A percentile compares a stretch with the other conserved stretches of the same genome.
phyloP scores from a whole-genome alignment of 1,140 invertebrate species.

The Papilio glaucus region DNA sequence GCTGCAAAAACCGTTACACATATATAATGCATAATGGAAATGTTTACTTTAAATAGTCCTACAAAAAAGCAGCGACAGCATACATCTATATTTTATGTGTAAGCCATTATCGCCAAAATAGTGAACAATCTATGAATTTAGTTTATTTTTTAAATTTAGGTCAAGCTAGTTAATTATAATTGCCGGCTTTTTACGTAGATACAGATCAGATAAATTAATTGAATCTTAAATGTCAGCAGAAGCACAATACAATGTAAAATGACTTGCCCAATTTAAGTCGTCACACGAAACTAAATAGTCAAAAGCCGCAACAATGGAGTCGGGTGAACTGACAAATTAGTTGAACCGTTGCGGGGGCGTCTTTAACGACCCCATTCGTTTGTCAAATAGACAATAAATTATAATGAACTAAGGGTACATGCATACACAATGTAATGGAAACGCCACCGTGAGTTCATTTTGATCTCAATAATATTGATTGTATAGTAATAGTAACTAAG shows the following conservation, averaged over 20 bases:
- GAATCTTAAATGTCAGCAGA: background rate
- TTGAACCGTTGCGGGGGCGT: slow-evolving; percentile 10
- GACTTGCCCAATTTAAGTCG: background rate
- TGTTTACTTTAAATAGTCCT: too few species aligned
- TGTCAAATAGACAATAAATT: slow-evolving; percentile 27
- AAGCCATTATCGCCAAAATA: too few species aligned
- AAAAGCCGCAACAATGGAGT: slow-evolving; percentile 12
- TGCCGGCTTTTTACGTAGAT: background rate
- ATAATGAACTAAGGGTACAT: slow-evolving; percentile 20
- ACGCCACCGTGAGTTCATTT: background rate
- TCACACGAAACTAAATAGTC: background rate
- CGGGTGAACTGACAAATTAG: slow-evolving; percentile 12
- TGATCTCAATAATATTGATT: too few species aligned
- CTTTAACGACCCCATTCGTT: slow-evolving; percentile 20
- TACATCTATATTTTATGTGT: too few species aligned
- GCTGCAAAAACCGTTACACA: too few species aligned
- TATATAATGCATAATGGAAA: too few species aligned
- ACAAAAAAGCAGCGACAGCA: too few species aligned
- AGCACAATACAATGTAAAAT: too few species aligned
- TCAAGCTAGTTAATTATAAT: too few species aligned
- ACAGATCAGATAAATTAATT: background rate
- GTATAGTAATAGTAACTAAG: too few species aligned
- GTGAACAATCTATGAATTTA: too few species aligned
- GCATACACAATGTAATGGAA: background rate
- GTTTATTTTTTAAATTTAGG: too few species aligned